Conservation (phyloP, 2,888 invertebrate species). For the Apomyelois bistriatella region DNA sequence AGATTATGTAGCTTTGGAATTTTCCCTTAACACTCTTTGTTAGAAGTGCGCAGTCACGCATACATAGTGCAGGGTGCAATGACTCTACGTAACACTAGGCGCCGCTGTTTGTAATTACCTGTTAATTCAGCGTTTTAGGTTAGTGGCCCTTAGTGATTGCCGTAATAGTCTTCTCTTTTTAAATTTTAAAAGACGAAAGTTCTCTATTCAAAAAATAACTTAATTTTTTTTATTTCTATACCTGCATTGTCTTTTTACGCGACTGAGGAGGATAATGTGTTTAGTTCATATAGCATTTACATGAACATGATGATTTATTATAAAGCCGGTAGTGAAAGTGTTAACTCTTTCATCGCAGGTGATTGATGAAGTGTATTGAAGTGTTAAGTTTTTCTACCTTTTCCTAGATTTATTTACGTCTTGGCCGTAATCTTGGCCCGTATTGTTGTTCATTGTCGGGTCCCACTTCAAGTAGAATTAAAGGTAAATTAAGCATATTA, state of each 20-base stretch:
- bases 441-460: neutral
- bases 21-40: neutral
- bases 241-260: too few species aligned
- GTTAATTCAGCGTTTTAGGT: conserved; percentile 10
- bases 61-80: conserved; percentile 32
- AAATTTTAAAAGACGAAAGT: neutral
- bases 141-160: neutral
- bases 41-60: conserved; percentile 25
- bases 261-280: too few species aligned
- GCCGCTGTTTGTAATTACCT: conserved; percentile 23
- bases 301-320: conserved; percentile 46
- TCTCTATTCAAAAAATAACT: too few species aligned
- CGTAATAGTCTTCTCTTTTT: neutral
- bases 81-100: conserved; percentile 42
- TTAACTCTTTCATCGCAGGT: conserved; percentile 48
- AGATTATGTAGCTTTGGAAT: neutral
- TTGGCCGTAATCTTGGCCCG: neutral
- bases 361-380: conserved; percentile 66
- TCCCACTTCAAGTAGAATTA: neutral
- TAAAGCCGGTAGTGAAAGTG: conserved; percentile 54
- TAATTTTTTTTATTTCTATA: too few species aligned
- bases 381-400: conserved; percentile 40
- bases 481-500: too few species aligned
- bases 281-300: too few species aligned
- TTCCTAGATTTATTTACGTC: conserved; percentile 5